Base-by-base conservation (phyloP, 2,797 vertebrate species). In the Channa striata region DNA sequence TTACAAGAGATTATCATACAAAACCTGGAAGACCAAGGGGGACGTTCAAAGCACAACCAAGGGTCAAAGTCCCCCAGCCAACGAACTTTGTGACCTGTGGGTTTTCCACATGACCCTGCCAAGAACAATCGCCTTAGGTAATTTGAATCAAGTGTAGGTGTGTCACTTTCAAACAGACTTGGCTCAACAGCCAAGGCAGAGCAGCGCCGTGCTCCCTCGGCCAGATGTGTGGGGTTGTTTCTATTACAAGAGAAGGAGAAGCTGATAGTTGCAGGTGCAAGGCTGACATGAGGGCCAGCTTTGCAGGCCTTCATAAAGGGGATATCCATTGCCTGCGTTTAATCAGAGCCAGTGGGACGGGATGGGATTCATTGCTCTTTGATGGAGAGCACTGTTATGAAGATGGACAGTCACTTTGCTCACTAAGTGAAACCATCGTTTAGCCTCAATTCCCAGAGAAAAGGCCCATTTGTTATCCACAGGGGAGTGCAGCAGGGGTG, bases 311-410 rank as follows among this genome's bases (percentile, higher is more conserved):
- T 91, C 87, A 89, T 86, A 90, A 91, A 89, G 86, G 88, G 91
- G 90, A 89, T 93, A 93, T 93, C 91, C 89, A 92, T 91, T 93
- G 93, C 94, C 94, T 95, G 94, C 87, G 93, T 96, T 97, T 97
- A 96, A 97, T 97, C 95, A 96, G 95, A 95, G 94, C 93, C 94
- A 94, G 95, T 95, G 93, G 94, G 93, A 93, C 89, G 93, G 95
- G 96, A 97, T 95, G 95, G 94, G 94, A 96, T 96, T 96, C 94
- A 94, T 95, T 96, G 95, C 95, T 95, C 94, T 95, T 95, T 95
- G 92, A 96, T 93, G 94, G 95, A 97, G 95, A 93, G 91, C 90
- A 88, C 91, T 86, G 89, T 94, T 94, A 95, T 95, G 94, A 94
- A 95, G 94, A 94, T 90, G 92, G 94, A 94, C 94, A 94, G 93